Percentiles rank a stretch among this genome's conserved stretches.
phyloP scores from a whole-genome alignment of 2,888 invertebrate species.

The Drosophila basisetae region DNA sequence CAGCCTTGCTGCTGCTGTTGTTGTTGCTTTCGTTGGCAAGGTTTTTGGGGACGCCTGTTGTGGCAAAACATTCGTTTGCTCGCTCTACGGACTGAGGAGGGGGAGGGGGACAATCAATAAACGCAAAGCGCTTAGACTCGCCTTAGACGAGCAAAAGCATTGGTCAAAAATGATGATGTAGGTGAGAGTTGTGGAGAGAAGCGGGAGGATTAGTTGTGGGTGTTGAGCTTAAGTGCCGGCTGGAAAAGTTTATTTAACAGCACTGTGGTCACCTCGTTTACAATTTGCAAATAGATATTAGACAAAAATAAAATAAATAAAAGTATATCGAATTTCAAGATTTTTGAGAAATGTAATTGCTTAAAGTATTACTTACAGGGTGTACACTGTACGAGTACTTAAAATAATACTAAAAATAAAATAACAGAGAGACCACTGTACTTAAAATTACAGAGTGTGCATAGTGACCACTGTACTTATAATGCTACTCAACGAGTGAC shows the following conservation, averaged over 20 bases:
- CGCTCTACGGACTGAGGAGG: slow-evolving; percentile 27
- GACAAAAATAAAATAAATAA: not conserved
- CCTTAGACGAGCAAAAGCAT: slow-evolving; percentile 13
- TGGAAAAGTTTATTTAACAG: slow-evolving; percentile 41
- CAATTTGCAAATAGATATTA: not conserved
- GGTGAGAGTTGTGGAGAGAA: not conserved
- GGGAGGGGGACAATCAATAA: slow-evolving; percentile 70
- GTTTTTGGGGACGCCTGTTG: slow-evolving; percentile 68
- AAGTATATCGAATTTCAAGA: not conserved
- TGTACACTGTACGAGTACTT: not conserved
- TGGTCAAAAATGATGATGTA: slow-evolving; percentile 25
- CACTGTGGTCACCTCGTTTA: not conserved
- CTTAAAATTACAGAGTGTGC: no score
- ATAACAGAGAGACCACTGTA: not conserved
- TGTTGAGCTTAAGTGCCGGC: slow-evolving; percentile 57
- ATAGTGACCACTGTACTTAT: no score
- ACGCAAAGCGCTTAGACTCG: slow-evolving; percentile 69
- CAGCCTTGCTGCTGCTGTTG: slow-evolving; percentile 35
- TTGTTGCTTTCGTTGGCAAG: slow-evolving; percentile 59
- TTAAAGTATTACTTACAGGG: no score
- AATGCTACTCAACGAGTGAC: not conserved
- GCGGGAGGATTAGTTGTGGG: slow-evolving; percentile 18
- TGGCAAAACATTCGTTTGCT: slow-evolving; percentile 39
- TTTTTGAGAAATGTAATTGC: not conserved
- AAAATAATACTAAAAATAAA: not conserved